phyloP scores from a whole-genome alignment of 2,888 invertebrate species.

The Pseudococcus viburni region DNA sequence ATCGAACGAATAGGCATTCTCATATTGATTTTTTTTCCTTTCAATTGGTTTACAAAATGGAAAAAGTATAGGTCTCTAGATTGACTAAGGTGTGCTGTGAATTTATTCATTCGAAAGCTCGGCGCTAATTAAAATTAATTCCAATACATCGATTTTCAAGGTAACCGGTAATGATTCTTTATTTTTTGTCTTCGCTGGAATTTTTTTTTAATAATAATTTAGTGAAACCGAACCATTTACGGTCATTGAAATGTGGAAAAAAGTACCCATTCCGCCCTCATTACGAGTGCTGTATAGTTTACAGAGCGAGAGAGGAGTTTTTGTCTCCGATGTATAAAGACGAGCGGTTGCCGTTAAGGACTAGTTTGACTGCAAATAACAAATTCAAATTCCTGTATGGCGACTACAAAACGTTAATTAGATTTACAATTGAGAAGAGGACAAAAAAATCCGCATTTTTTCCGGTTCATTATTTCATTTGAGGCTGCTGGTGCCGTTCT shows the following conservation, averaged over 20 bases:
- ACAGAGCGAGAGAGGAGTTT: background rate
- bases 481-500: conserved; percentile 10
- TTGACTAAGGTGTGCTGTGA: background rate
- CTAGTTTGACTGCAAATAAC: conserved; percentile 62
- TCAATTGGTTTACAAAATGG: background rate
- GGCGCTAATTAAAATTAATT: conserved; percentile 54
- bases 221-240: conserved; percentile 50
- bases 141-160: conserved; percentile 52
- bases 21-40: background rate
- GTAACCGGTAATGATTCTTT: conserved; percentile 46
- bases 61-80: background rate
- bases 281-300: background rate
- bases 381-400: conserved; percentile 59
- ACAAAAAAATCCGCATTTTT: conserved; percentile 57
- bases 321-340: conserved; percentile 18
- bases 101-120: background rate
- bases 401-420: conserved; percentile 60
- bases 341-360: conserved; percentile 38
- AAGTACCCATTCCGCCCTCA: conserved; percentile 42
- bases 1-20: background rate
- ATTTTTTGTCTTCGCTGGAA: conserved; percentile 42
- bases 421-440: conserved; percentile 62
- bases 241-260: conserved; percentile 47
- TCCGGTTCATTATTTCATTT: conserved; percentile 56
- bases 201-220: conserved; percentile 51